These are phyloP conservation scores for Mythimna vitellina DNA, from an alignment of 2,888 invertebrate genomes.

Conservation along the genomic window DNA sequence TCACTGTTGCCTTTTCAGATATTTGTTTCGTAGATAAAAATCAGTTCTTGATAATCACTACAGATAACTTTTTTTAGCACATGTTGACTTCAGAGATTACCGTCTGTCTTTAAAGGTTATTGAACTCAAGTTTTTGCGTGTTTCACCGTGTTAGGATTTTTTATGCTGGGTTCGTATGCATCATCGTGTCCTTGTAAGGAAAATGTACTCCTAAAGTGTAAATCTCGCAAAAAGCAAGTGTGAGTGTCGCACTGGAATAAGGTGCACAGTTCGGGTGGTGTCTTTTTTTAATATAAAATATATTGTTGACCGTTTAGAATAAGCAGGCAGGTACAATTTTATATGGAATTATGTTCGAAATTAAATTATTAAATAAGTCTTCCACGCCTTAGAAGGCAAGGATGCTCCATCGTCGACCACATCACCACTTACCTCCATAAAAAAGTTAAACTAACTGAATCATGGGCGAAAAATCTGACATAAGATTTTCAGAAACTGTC, in stretches of 20 bases:
- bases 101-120: constrained; percentile 12
- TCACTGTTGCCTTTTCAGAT: background rate
- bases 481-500: background rate
- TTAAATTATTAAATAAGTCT: no score
- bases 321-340: no score
- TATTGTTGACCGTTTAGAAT: no score
- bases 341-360: no score
- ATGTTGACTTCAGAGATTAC: constrained; percentile 19
- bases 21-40: constrained; percentile 3
- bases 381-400: no score
- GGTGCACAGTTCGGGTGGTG: no score
- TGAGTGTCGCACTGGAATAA: no score
- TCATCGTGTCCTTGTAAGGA: constrained; percentile 22
- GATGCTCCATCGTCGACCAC: no score
- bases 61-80: constrained; percentile 11
- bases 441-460: no score
- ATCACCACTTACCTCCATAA: no score
- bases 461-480: background rate
- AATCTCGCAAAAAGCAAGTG: no score
- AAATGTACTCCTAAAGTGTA: background rate
- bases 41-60: constrained; percentile 13
- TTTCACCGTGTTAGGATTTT: constrained; percentile 18
- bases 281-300: no score
- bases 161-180: background rate
- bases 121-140: constrained; percentile 42